Evolutionary conservation across 1,140 invertebrate species (phyloP), one percentile per base, ranked within the genome.

Genomic region (Drosophila subobscura): DNA sequence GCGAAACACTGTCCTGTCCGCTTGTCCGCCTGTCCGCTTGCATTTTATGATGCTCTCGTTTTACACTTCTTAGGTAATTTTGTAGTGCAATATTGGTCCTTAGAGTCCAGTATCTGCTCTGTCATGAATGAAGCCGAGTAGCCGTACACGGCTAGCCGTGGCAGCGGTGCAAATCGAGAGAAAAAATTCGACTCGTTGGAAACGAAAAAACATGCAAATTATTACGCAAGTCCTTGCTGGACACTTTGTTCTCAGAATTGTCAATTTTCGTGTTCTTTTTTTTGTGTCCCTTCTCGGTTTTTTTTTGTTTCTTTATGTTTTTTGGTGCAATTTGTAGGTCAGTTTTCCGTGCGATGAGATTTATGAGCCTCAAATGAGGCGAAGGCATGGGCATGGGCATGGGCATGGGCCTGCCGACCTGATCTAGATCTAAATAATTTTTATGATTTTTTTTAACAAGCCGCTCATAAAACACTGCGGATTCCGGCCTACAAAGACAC

Each of bases 371-470:
- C 49, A 58, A 72, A 59, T 49, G 33, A 37, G 29, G 29, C 29
- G 3, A 3, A 10, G 29, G 29, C 29, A 0, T 8, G 7, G 29
- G 29, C 8, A 0, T 8, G 8, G 33, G 5, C 27, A n/a, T 27
- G 49, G 42, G 63, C 16, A 0, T 20, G 16, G 57, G 37, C 47
- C 42, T 60, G 10, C n/a, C 59, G 41, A 79, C 79, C 71, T 88
- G 83, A 88, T 83, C 81, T 81, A 85, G 70, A 88, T 83, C 57
- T 80, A 66, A 61, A 85, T 85, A 73, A 73, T 86, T 88, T 86
- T 88, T 86, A 86, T 86, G 83, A 76, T 78, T 86, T 86, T 86
- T 86, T 86, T 86, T 80, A 85, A 72, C 80, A 73, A 65, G 72
- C 63, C 44, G 33, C 29, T 52, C 77, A 86, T 85, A 85, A 85